Percentiles rank a stretch among this genome's conserved stretches.
Evolutionary conservation across 2,888 invertebrate genomes (phyloP).

Genomic region (Drosophila rellima): DNA sequence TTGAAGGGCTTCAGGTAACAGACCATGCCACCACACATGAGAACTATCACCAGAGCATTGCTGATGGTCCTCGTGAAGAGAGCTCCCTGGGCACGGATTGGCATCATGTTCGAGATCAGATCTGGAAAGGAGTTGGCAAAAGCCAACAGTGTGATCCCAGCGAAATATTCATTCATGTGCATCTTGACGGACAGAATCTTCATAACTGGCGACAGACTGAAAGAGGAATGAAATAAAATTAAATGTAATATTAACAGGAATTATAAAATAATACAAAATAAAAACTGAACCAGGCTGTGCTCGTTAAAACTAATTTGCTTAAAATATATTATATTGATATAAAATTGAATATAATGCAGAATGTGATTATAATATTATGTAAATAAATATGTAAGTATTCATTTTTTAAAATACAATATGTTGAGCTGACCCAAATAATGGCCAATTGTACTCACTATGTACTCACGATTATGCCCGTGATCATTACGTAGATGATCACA

Average conservation of each 20-base stretch:
- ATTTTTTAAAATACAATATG: no score
- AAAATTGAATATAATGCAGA: no score
- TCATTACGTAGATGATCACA: slow-evolving; percentile 28
- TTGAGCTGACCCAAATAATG: neutral
- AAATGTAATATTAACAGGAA: no score
- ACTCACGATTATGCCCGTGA: slow-evolving; percentile 41
- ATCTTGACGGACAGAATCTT: slow-evolving; percentile 55
- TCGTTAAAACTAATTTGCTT: no score
- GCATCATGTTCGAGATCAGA: slow-evolving; percentile 51
- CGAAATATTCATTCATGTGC: slow-evolving; percentile 59
- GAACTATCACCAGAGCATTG: slow-evolving; percentile 32
- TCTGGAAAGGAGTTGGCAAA: slow-evolving; percentile 52
- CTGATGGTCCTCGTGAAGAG: slow-evolving; percentile 33
- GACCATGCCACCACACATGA: slow-evolving; percentile 55
- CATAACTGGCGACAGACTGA: slow-evolving; percentile 51
- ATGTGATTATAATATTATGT: no score
- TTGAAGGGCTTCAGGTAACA: slow-evolving; percentile 58
- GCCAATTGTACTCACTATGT: slow-evolving; percentile 40
- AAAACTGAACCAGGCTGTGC: no score
- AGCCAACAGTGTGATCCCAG: slow-evolving; percentile 53
- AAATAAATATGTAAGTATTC: no score
- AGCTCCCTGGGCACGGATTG: slow-evolving; percentile 14
- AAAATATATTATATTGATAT: no score
- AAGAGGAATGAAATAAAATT: no score
- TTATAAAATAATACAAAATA: no score